These are phyloP conservation scores for Ochotona princeps DNA, from an alignment of 2,113 vertebrate genomes.

Conservation along the genomic window DNA sequence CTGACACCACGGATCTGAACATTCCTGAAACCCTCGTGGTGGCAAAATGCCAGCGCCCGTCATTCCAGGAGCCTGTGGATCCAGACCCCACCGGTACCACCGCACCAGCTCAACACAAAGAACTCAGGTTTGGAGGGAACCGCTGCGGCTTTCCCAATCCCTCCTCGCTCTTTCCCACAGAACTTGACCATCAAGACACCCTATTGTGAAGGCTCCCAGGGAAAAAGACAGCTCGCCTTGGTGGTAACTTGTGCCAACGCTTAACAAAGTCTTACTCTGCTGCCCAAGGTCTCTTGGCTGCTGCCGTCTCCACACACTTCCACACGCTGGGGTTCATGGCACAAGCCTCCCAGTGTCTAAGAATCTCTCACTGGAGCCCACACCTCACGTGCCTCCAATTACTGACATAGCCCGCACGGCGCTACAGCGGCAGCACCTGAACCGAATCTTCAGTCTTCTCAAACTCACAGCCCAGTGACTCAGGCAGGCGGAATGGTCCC, in stretches of 20 bases:
- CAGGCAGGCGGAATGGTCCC: not conserved
- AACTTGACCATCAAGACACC: not conserved
- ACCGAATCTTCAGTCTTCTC: not conserved
- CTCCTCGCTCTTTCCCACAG: not conserved
- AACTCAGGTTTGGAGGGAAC: not conserved
- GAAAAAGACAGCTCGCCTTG: not conserved
- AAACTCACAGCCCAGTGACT: constrained; percentile 24
- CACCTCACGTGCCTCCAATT: constrained; percentile 5
- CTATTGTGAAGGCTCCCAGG: not conserved
- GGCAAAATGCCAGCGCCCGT: not conserved
- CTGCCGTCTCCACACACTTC: not conserved
- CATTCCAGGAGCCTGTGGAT: constrained; percentile 37
- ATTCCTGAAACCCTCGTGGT: not conserved
- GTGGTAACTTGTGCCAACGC: not conserved
- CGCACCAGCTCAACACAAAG: not conserved
- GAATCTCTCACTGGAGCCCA: not conserved
- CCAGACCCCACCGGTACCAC: constrained; percentile 1
- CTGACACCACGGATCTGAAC: not conserved
- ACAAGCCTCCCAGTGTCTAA: not conserved
- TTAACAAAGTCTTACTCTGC: not conserved
- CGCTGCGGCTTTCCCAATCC: not conserved
- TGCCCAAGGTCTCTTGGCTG: not conserved
- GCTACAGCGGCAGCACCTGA: not conserved
- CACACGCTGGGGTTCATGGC: not conserved
- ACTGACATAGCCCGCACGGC: not conserved